phyloP scores from a whole-genome alignment of 2,113 vertebrate species.

The Cebus imitator region DNA sequence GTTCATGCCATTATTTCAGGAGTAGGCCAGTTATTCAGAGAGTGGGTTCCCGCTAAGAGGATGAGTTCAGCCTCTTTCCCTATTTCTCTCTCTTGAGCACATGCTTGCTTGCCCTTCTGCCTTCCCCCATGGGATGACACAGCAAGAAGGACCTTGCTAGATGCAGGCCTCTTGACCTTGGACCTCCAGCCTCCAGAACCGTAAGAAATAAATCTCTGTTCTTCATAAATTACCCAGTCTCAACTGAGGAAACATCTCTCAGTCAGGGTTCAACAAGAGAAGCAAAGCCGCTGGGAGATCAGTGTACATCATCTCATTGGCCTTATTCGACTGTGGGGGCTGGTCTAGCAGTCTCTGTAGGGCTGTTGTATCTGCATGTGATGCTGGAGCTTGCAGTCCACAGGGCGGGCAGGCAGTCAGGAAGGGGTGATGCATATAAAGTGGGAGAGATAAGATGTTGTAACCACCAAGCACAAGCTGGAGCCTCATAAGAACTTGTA shows the following conservation, averaged over 20 bases:
- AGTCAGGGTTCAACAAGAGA: rapidly evolving
- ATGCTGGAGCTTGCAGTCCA: too few species aligned
- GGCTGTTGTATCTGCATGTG: background rate
- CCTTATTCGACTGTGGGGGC: background rate
- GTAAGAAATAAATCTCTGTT: too few species aligned
- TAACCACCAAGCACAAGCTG: background rate
- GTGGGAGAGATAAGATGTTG: too few species aligned
- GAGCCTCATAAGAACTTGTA: rapidly evolving
- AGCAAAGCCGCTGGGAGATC: background rate
- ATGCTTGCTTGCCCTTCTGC: too few species aligned
- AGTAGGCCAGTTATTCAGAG: background rate
- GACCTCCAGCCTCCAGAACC: too few species aligned
- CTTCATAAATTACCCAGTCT: too few species aligned
- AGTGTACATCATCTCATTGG: background rate
- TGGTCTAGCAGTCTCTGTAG: background rate
- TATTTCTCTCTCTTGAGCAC: background rate
- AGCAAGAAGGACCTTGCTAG: too few species aligned
- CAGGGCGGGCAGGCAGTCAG: background rate
- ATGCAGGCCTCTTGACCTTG: too few species aligned
- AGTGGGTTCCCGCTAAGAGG: background rate
- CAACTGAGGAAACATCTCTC: too few species aligned
- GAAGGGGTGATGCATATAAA: too few species aligned
- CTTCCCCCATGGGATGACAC: too few species aligned
- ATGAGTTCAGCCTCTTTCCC: background rate
- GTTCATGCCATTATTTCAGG: background rate